Conservation (phyloP, 2,797 vertebrate species). For the Myripristis murdjan region DNA sequence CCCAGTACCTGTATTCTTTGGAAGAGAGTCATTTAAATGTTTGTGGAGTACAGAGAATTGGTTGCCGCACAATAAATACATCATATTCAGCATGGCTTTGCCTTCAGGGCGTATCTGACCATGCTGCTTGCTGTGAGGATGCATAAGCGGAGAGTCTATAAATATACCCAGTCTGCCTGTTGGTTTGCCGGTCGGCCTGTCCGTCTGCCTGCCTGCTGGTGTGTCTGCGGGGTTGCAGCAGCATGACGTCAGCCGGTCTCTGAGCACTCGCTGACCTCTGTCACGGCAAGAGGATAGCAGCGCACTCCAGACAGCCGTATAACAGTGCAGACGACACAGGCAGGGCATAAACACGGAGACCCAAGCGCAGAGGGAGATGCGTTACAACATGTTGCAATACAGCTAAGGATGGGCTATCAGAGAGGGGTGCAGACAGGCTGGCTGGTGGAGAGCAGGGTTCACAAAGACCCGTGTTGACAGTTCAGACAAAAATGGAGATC, state of each 20-base stretch:
- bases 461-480: constrained; percentile 54
- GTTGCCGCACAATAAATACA: constrained; percentile 46
- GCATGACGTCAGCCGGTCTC: constrained; percentile 77
- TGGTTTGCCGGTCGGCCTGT: constrained; percentile 55
- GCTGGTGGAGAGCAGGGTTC: constrained; percentile 43
- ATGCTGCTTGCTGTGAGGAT: constrained; percentile 58
- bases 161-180: constrained; percentile 65
- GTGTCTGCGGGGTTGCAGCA: constrained; percentile 76
- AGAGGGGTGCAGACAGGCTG: constrained; percentile 50
- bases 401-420: constrained; percentile 39
- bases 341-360: constrained; percentile 58
- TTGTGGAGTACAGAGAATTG: constrained; percentile 35
- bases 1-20: constrained; percentile 1
- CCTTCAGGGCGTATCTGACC: constrained; percentile 55
- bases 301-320: constrained; percentile 62
- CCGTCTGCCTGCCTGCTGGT: constrained; percentile 64
- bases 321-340: constrained; percentile 63
- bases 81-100: constrained; percentile 42
- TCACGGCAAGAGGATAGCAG: constrained; percentile 66
- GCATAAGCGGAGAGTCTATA: constrained; percentile 73
- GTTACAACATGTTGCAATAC: constrained; percentile 65
- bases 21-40: constrained; percentile 12
- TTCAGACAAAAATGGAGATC: constrained; percentile 51
- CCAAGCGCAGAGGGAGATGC: constrained; percentile 58
- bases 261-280: constrained; percentile 84